Percentiles rank a stretch among this genome's conserved stretches.
Conservation (phyloP, 64 coral and sea anemone genomes). For the Anthopleura sola region DNA sequence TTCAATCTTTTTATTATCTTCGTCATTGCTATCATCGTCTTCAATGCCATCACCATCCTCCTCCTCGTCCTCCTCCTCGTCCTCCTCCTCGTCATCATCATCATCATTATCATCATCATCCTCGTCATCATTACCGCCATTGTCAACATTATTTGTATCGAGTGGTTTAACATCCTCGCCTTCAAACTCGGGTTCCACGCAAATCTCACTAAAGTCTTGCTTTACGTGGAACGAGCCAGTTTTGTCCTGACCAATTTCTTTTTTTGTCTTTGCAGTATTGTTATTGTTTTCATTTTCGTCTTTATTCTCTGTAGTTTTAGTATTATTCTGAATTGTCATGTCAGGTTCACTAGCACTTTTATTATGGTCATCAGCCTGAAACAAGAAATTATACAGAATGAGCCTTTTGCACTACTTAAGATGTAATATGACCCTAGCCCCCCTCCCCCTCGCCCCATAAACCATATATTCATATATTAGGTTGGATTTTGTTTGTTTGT, state of each 20-base stretch:
- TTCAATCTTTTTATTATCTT: not conserved
- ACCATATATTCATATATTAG: too few relatives aligned
- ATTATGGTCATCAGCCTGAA: not conserved
- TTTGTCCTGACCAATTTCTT: not conserved
- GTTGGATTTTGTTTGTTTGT: too few relatives aligned
- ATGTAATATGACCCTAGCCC: too few relatives aligned
- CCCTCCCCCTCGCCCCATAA: too few relatives aligned
- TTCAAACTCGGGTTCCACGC: conserved; percentile 67
- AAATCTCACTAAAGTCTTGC: conserved; percentile 81
- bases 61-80: not conserved
- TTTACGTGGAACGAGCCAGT: conserved; percentile 48
- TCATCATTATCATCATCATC: conserved; percentile 11
- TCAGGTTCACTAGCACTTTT: not conserved
- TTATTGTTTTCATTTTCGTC: not conserved
- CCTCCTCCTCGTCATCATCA: conserved; percentile 1
- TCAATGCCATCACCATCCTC: conserved; percentile 10
- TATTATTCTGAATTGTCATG: not conserved
- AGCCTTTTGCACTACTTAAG: not conserved
- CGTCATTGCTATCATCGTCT: not conserved
- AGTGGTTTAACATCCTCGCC: conserved; percentile 85
- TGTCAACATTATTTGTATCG: conserved; percentile 8
- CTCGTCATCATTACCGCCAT: not conserved
- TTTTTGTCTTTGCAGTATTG: conserved; percentile 1
- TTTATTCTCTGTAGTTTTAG: not conserved
- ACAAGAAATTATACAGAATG: not conserved